Conservation (phyloP, 2,113 vertebrate genomes). For the Casuarius casuarius region DNA sequence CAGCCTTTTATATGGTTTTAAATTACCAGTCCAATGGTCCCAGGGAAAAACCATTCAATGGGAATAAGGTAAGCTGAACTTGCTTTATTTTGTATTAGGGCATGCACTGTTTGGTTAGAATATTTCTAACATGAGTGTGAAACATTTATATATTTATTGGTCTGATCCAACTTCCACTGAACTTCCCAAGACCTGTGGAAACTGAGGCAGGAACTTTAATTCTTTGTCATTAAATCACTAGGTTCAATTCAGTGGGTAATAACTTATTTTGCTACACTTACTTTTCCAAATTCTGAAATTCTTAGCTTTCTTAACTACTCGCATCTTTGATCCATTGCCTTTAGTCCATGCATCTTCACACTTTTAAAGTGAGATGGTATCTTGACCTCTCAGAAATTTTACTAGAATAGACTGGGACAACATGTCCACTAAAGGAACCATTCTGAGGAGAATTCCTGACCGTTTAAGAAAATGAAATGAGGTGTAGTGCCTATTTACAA, state of each 20-base stretch:
- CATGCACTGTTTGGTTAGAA: background rate
- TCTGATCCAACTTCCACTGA: accelerated
- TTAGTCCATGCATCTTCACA: background rate
- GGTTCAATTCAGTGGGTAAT: background rate
- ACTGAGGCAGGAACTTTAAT: background rate
- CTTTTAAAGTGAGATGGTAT: background rate
- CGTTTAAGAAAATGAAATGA: background rate
- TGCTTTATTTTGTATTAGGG: background rate
- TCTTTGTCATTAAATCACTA: background rate
- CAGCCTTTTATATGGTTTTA: background rate
- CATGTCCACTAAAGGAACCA: background rate
- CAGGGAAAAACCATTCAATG: background rate
- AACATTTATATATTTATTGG: background rate
- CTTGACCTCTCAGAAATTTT: background rate
- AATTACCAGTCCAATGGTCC: background rate
- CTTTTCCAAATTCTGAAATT: background rate
- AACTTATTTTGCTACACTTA: background rate
- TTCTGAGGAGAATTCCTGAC: background rate
- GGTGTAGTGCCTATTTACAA: background rate
- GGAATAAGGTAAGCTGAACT: background rate
- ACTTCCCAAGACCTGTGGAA: background rate
- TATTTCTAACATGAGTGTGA: background rate
- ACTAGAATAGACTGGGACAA: background rate
- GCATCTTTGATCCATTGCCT: background rate
- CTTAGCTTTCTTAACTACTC: background rate